These are phyloP conservation scores for Epinephelus moara DNA, from an alignment of 2,113 vertebrate species.

Conservation along the genomic window DNA sequence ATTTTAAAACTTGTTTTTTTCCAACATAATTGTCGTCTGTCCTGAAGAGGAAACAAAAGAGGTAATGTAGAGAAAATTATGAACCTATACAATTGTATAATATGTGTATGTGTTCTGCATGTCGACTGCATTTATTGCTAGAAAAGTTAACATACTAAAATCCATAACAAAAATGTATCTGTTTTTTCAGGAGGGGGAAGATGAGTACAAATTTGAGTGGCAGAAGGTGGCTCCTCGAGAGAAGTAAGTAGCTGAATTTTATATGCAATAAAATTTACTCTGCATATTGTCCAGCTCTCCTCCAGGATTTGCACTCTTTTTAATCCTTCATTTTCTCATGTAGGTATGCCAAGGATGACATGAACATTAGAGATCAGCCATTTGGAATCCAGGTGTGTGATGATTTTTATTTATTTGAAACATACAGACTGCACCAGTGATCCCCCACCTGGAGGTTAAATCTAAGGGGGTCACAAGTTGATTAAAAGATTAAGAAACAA, in stretches of 20 bases:
- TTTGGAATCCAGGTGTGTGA: conserved; percentile 97
- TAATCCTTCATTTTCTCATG: conserved; percentile 31
- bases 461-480: neutral
- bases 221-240: conserved; percentile 97
- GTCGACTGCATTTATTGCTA: neutral
- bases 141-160: neutral
- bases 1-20: conserved; percentile 14
- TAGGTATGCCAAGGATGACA: conserved; percentile 99
- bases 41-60: conserved; percentile 93
- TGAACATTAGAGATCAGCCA: conserved; percentile 98
- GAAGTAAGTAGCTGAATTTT: conserved; percentile 87
- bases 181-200: conserved; percentile 90
- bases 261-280: neutral
- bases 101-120: neutral
- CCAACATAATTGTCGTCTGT: conserved; percentile 19
- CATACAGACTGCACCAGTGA: neutral
- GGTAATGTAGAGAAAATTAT: conserved; percentile 82
- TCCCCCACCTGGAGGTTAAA: neutral
- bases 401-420: conserved; percentile 15
- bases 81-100: neutral
- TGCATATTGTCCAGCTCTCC: neutral
- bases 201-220: conserved; percentile 99
- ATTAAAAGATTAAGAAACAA: neutral
- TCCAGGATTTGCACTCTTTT: conserved; percentile 8
- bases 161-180: neutral